Percentiles rank a stretch among this genome's conserved stretches.
Conservation (phyloP, 1,140 invertebrate species). For the Bombus pyrosoma region DNA sequence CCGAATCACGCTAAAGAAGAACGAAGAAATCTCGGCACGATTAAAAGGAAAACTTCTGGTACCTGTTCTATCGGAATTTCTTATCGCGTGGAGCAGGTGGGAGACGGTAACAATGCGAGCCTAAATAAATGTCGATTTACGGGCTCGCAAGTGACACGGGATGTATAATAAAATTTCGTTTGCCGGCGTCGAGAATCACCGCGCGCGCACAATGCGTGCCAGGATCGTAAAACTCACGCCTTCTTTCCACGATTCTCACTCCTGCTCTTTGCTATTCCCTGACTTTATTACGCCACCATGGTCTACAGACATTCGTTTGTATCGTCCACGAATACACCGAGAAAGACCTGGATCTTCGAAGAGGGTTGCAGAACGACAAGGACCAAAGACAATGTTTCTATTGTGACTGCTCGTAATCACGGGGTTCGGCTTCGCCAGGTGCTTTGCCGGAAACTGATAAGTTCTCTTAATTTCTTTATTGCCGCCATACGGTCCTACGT, state of each 20-base stretch:
- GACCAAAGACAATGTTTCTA: conserved; percentile 64
- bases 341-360: conserved; percentile 21
- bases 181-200: conserved; percentile 28
- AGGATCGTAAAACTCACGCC: conserved; percentile 73
- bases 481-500: conserved; percentile 60
- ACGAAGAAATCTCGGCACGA: background rate
- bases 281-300: conserved; percentile 64
- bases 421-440: conserved; percentile 66
- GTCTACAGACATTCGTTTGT: conserved; percentile 73
- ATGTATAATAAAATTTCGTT: conserved; percentile 68
- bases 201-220: conserved; percentile 57
- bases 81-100: conserved; percentile 48
- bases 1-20: background rate
- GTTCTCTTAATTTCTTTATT: conserved; percentile 75
- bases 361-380: background rate
- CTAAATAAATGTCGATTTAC: conserved; percentile 66
- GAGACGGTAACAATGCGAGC: conserved; percentile 46
- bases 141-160: conserved; percentile 47
- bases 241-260: conserved; percentile 71
- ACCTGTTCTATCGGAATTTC: conserved; percentile 18
- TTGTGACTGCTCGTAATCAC: conserved; percentile 65
- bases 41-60: background rate
- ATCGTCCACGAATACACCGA: conserved; percentile 26
- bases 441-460: conserved; percentile 76
- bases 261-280: conserved; percentile 56